phyloP scores from a whole-genome alignment of 2,113 vertebrate species.

The Tachysurus vachellii region DNA sequence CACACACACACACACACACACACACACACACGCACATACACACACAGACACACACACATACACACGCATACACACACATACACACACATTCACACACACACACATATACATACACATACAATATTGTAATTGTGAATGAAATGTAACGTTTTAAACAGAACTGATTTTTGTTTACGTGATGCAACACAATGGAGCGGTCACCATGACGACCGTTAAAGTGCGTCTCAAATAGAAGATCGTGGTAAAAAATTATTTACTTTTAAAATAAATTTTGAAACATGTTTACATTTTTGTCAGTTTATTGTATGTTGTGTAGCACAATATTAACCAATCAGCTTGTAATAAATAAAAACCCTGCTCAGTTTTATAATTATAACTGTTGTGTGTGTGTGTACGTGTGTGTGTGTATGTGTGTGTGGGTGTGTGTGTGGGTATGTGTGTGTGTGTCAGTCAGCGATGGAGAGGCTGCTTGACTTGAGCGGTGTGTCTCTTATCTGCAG shows the following conservation, averaged over 20 bases:
- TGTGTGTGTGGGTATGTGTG: constrained; percentile 4
- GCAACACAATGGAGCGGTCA: neutral
- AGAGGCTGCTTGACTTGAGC: neutral
- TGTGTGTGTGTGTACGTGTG: too few species aligned
- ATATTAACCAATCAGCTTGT: neutral
- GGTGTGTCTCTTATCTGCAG: constrained; percentile 20
- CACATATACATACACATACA: too few species aligned
- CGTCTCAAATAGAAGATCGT: too few species aligned
- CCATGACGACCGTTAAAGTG: neutral
- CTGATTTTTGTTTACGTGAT: neutral
- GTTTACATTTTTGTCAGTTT: neutral
- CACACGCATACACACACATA: too few species aligned
- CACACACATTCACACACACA: too few species aligned
- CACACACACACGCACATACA: too few species aligned
- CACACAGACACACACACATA: too few species aligned
- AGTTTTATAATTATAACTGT: too few species aligned
- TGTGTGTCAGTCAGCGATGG: neutral
- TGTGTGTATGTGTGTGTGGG: too few species aligned
- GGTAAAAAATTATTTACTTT: too few species aligned
- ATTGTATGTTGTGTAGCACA: neutral
- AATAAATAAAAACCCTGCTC: neutral
- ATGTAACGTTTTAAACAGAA: neutral
- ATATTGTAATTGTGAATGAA: neutral
- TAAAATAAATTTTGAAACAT: too few species aligned
- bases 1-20: constrained; percentile 23